These are phyloP conservation scores for Myiozetetes cayanensis DNA, from an alignment of 2,113 vertebrate species.

Conservation along the genomic window DNA sequence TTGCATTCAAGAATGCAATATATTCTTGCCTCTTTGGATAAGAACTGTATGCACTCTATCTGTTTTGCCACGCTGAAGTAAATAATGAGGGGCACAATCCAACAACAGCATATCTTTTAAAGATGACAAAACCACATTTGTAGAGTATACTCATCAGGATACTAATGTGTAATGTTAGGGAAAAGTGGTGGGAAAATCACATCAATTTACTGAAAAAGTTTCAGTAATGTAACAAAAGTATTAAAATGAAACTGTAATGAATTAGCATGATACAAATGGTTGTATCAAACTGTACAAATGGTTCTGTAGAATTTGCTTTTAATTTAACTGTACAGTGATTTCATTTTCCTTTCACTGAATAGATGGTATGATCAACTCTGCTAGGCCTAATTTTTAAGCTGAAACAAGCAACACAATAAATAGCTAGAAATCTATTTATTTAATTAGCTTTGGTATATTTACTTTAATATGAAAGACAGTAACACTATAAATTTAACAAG, in stretches of 20 bases:
- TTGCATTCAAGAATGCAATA: not conserved
- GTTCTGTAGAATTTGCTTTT: not conserved
- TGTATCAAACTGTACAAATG: not conserved
- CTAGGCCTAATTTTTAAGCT: not conserved
- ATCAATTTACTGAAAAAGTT: not conserved
- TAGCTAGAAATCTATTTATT: not conserved
- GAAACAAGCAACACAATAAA: not conserved
- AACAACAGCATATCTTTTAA: not conserved
- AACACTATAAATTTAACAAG: not conserved
- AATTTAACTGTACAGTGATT: not conserved
- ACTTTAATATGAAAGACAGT: not conserved
- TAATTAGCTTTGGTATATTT: not conserved
- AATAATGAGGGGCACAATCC: not conserved
- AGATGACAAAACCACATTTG: not conserved
- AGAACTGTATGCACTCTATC: not conserved
- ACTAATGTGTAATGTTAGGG: rapidly evolving
- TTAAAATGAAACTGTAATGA: not conserved
- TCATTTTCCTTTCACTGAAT: not conserved
- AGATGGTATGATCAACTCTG: not conserved
- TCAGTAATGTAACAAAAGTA: not conserved
- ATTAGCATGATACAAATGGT: not conserved
- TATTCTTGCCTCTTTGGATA: not conserved
- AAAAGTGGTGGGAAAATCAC: not conserved
- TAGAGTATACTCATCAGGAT: too few relatives aligned
- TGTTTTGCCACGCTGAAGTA: not conserved